Conservation (phyloP, 2,113 vertebrate genomes). For the Balaeniceps rex region DNA sequence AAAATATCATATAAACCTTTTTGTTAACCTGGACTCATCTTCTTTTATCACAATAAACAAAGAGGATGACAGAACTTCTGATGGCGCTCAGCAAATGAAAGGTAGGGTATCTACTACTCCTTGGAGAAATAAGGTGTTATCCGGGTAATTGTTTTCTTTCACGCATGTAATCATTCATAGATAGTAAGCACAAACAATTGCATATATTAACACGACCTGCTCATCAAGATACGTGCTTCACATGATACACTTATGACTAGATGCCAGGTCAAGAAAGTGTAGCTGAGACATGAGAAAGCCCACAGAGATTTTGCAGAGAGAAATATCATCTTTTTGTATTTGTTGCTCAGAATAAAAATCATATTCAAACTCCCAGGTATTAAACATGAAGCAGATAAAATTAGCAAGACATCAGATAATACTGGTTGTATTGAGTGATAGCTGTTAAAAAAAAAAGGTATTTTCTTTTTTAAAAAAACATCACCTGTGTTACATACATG, state of each 20-base stretch:
- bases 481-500: background rate
- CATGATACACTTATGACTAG: background rate
- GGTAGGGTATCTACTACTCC: background rate
- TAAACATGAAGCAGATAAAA: background rate
- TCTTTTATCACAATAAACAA: background rate
- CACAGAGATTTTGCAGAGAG: background rate
- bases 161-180: background rate
- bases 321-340: background rate
- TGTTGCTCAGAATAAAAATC: background rate
- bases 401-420: background rate
- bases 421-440: background rate
- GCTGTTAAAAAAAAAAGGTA: background rate
- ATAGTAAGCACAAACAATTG: background rate
- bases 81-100: background rate
- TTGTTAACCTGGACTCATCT: background rate
- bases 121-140: background rate
- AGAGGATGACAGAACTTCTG: background rate
- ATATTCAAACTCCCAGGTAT: background rate
- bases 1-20: background rate
- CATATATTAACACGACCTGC: background rate
- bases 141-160: background rate
- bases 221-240: background rate
- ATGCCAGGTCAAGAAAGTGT: background rate
- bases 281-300: background rate
- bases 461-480: background rate